Evolutionary conservation across 2,113 vertebrate species (phyloP).

Genomic region (Pygoscelis adeliae): DNA sequence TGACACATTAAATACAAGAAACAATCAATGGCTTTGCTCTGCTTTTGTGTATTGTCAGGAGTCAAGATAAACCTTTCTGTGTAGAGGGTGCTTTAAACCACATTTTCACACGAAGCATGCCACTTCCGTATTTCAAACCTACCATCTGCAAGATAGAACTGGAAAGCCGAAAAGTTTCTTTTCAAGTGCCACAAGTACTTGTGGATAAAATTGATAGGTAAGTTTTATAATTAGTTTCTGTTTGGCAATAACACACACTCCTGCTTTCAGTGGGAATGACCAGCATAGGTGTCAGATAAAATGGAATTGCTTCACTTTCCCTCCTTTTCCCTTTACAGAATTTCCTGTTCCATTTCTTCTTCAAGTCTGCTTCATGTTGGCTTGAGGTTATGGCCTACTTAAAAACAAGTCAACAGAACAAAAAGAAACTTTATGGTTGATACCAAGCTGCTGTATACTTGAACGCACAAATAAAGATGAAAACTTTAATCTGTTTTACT

Average conservation of each 20-base stretch:
- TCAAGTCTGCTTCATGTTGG: not conserved
- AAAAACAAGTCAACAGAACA: not conserved
- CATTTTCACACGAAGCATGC: conserved; percentile 83
- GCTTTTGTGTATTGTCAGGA: conserved; percentile 76
- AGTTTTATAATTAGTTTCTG: not conserved
- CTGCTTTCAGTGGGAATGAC: not conserved
- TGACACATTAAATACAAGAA: not conserved
- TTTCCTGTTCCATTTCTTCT: not conserved
- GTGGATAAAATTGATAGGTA: conserved; percentile 87
- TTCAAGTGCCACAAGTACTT: conserved; percentile 81
- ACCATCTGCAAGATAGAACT: conserved; percentile 68
- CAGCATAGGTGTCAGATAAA: not conserved
- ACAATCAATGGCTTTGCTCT: not conserved
- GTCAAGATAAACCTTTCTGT: conserved; percentile 91
- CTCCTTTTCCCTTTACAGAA: not conserved
- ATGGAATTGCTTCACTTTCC: not conserved
- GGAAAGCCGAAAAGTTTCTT: conserved; percentile 71
- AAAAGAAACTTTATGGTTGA: not conserved
- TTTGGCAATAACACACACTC: not conserved
- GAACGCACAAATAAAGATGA: not conserved
- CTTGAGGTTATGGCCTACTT: not conserved
- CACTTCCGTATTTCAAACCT: conserved; percentile 49
- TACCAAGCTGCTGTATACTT: not conserved
- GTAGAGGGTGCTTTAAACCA: conserved; percentile 87
- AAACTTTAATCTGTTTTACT: not conserved